Conservation (phyloP, 2,797 vertebrate genomes). For the Martes flavigula region DNA sequence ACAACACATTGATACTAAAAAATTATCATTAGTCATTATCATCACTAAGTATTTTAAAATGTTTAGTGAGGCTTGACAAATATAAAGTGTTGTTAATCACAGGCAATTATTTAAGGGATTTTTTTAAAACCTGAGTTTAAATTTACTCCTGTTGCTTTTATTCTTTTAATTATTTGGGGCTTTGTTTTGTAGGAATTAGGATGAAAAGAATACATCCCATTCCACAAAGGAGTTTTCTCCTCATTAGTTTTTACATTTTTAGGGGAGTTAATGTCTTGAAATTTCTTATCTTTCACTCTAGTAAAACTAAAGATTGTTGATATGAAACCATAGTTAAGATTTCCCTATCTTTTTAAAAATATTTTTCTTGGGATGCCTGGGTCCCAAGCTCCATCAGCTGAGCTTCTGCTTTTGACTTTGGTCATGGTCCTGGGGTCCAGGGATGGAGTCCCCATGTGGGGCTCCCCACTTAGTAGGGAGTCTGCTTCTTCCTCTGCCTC, state of each 20-base stretch:
- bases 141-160: not conserved
- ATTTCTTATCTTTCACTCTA: constrained; percentile 3
- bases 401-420: not conserved
- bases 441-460: not conserved
- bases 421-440: not conserved
- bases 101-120: not conserved
- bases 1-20: too few relatives aligned
- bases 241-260: not conserved
- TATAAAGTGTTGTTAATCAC: constrained; percentile 10
- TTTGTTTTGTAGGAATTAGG: constrained; percentile 28
- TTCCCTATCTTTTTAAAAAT: not conserved
- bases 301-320: constrained; percentile 21
- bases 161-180: constrained; percentile 11
- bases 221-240: not conserved
- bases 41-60: constrained; percentile 41
- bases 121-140: not conserved
- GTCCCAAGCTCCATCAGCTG: not conserved
- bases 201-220: not conserved
- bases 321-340: constrained; percentile 9
- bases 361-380: not conserved
- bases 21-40: too few relatives aligned
- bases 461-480: not conserved
- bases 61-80: constrained; percentile 2
- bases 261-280: not conserved
- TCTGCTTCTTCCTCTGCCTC: not conserved